phyloP scores from a whole-genome alignment of 2,113 vertebrate species.

The Daphoenositta chrysoptera region DNA sequence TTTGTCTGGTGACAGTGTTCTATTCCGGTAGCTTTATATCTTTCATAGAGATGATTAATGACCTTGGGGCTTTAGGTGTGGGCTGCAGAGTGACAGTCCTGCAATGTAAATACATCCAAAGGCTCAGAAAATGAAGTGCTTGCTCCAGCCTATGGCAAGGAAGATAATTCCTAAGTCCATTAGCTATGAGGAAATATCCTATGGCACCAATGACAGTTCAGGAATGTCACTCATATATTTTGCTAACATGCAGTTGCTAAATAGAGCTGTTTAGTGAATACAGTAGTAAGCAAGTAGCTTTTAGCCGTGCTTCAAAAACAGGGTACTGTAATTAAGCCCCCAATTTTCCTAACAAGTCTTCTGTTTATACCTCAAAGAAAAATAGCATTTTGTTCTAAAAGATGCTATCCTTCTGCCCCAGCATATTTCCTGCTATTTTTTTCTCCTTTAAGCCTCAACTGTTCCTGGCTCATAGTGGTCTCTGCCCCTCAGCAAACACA shows the following conservation, averaged over 20 bases:
- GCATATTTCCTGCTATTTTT: not conserved
- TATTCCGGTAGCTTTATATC: conserved; percentile 17
- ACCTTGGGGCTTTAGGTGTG: not conserved
- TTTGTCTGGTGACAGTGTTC: conserved; percentile 25
- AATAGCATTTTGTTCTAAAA: not conserved
- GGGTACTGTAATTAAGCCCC: not conserved
- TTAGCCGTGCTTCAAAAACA: not conserved
- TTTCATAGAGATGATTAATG: conserved; percentile 16
- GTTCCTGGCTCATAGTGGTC: not conserved
- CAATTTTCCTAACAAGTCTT: not conserved
- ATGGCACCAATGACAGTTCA: not conserved
- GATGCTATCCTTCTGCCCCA: not conserved
- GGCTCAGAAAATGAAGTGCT: not conserved
- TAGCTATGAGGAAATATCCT: not conserved
- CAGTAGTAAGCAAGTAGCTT: not conserved
- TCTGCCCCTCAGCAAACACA: not conserved
- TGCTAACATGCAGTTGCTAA: not conserved
- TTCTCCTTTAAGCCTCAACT: not conserved
- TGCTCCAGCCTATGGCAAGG: not conserved
- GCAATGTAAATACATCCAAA: not conserved
- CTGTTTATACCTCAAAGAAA: not conserved
- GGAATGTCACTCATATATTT: not conserved
- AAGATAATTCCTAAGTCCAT: not conserved
- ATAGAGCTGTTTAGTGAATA: not conserved
- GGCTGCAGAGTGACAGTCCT: not conserved